These are phyloP conservation scores for Rhabdomys pumilio DNA, from an alignment of 2,797 vertebrate species.

Conservation along the genomic window DNA sequence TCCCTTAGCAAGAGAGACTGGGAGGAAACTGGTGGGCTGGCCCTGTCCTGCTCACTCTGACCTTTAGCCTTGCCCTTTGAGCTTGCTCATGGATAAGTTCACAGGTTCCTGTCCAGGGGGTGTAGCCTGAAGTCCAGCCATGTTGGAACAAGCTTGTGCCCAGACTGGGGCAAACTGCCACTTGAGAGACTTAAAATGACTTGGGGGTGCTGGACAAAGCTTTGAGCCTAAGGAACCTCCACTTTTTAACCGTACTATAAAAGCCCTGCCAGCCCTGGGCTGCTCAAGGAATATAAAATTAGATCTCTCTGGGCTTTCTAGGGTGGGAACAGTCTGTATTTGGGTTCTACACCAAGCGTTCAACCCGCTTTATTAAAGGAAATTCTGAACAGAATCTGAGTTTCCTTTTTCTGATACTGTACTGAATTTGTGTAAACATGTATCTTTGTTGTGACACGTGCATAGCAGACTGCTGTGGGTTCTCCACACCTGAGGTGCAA, in stretches of 20 bases:
- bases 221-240: neutral
- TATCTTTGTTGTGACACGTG: neutral
- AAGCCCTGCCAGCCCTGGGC: neutral
- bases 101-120: neutral
- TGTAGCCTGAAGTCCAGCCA: neutral
- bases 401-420: neutral
- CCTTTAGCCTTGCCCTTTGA: slow-evolving; percentile 84
- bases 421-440: neutral
- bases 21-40: neutral
- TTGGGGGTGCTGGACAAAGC: neutral
- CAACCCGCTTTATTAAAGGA: neutral
- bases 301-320: neutral
- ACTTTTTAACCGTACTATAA: neutral
- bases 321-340: neutral
- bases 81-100: slow-evolving; percentile 19
- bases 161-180: neutral
- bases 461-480: neutral
- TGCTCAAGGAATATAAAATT: neutral
- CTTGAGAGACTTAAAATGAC: neutral
- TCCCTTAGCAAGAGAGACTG: neutral
- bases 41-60: slow-evolving; percentile 70
- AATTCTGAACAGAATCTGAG: neutral
- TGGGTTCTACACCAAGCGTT: neutral
- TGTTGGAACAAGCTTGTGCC: neutral
- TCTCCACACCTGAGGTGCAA: too few species aligned